phyloP scores from a whole-genome alignment of 1,140 invertebrate species.

The Lepeophtheirus salmonis region DNA sequence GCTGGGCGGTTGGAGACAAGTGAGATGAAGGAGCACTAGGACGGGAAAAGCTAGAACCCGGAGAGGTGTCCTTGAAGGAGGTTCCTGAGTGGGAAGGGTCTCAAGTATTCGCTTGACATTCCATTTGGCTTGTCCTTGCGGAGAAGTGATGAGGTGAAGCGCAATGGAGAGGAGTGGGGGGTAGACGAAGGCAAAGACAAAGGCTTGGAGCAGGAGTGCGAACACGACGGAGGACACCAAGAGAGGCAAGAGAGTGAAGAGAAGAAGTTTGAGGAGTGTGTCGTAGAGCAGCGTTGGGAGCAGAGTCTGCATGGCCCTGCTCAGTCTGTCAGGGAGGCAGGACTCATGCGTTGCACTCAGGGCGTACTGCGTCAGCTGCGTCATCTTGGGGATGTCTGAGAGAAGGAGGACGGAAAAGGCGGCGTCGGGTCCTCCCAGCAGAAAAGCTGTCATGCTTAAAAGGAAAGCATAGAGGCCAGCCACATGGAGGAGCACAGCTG shows the following conservation, averaged over 20 bases:
- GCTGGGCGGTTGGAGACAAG: not conserved
- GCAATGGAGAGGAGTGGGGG: not conserved
- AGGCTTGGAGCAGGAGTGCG: not conserved
- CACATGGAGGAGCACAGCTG: not conserved
- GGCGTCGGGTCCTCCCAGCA: not conserved
- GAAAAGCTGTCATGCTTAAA: too few relatives aligned
- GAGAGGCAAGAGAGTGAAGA: not conserved
- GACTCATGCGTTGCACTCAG: not conserved
- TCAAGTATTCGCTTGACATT: too few relatives aligned
- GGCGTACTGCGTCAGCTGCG: not conserved
- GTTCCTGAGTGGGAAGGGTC: not conserved
- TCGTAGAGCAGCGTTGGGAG: not conserved
- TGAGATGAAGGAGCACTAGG: not conserved
- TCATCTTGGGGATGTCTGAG: not conserved
- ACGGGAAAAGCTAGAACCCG: not conserved
- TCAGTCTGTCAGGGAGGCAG: not conserved
- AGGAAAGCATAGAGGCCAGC: not conserved
- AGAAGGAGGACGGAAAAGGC: not conserved
- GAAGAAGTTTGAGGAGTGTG: too few relatives aligned
- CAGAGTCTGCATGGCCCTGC: not conserved
- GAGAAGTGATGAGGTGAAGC: too few relatives aligned
- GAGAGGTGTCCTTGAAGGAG: not conserved
- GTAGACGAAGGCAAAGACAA: not conserved
- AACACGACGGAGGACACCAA: not conserved
- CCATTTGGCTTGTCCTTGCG: not conserved